Base-by-base conservation (phyloP, 1,140 invertebrate genomes). In the Heterodera schachtii region DNA sequence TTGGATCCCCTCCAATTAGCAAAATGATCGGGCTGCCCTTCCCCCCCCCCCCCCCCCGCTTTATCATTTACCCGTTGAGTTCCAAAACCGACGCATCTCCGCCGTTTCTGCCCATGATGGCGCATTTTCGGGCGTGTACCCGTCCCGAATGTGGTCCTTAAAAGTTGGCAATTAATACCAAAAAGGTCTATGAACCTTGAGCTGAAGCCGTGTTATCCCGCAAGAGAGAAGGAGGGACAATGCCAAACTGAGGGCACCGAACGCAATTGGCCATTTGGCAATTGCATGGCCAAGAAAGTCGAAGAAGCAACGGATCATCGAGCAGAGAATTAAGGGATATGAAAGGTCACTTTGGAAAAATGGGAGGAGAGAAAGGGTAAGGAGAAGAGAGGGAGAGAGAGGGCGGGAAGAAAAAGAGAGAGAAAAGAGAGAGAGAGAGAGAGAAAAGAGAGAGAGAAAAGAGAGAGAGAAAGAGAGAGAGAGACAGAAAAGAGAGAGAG, bases 61-160 rank as follows among this genome's bases (percentile, higher is more conserved):
- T n/a, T 49, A 8, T 49, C 1, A 4, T 41, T 52, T 83, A 84
- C 84, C 85, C 8, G 83, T 74, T 13, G 87, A 67, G 57, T 88
- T 88, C 85, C 85, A 87, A 74, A 87, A 87, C 60, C 84, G 86
- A 5, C 85, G 52, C 60, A 88, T 80, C 21, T 85, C 81, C 44
- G 87, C 83, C 43, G 82, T 86, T 74, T 88, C 87, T 21, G 74
- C 82, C 77, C 87, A 74, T 31, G 88, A 89, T 43, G 86, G 87
- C n/a, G 87, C 86, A 75, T 88, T 88, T 19, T 78, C 80, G 11
- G 87, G 87, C n/a, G 87, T 88, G 79, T 88, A 88, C 11, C 87
- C 87, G 77, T 88, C 87, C 46, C 87, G 86, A 49, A 88, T 89
- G 49, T 84, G 79, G 73, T 88, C 87, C 70, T 89, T 88, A 16